Conservation (phyloP, 2,113 vertebrate species). For the Corvus moneduloides region DNA sequence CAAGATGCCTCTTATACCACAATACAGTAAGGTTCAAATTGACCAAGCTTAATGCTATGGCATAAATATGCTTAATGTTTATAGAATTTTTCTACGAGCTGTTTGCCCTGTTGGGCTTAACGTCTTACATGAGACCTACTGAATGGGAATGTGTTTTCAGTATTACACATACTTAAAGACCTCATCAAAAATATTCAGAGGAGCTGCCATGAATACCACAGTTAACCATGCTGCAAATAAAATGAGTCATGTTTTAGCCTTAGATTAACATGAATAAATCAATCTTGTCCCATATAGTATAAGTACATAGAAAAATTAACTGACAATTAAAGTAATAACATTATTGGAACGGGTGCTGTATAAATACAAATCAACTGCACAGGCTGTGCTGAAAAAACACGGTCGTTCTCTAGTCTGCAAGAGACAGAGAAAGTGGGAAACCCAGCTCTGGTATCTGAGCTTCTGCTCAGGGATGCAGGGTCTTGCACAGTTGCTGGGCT, state of each 20-base stretch:
- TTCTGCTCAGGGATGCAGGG: neutral
- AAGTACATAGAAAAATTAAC: slow-evolving; percentile 50
- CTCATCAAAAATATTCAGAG: slow-evolving; percentile 69
- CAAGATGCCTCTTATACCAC: slow-evolving; percentile 79
- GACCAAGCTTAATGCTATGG: slow-evolving; percentile 69
- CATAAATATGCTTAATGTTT: slow-evolving; percentile 77
- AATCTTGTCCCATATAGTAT: neutral
- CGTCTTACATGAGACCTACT: slow-evolving; percentile 38
- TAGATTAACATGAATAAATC: slow-evolving; percentile 42
- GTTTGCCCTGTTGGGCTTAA: slow-evolving; percentile 50
- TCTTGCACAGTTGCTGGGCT: neutral
- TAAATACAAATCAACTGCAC: neutral
- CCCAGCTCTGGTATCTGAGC: neutral
- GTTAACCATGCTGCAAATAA: slow-evolving; percentile 49
- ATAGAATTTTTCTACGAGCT: slow-evolving; percentile 70
- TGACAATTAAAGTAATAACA: slow-evolving; percentile 56
- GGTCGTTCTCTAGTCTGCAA: neutral
- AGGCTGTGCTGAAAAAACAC: neutral
- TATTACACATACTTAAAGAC: slow-evolving; percentile 63
- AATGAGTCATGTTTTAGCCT: slow-evolving; percentile 52
- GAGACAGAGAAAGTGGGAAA: slow-evolving; percentile 46
- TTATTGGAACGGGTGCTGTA: neutral
- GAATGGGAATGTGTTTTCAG: slow-evolving; percentile 74
- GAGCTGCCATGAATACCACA: slow-evolving; percentile 58
- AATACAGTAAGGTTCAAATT: slow-evolving; percentile 73